Evolutionary conservation across 2,888 invertebrate species (phyloP).

Genomic region (Podotricha telesiphe): DNA sequence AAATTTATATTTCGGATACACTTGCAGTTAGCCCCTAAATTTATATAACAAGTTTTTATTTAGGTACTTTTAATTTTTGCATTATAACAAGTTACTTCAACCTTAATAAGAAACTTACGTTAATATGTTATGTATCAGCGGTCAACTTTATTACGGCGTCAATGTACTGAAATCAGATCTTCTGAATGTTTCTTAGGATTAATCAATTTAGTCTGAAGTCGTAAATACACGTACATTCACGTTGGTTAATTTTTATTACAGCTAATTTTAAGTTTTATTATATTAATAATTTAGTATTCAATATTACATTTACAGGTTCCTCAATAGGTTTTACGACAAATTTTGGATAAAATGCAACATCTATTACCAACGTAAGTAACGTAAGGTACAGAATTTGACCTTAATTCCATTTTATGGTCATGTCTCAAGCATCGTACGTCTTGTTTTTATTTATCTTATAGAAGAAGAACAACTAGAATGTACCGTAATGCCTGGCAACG

Average conservation of each 20-base stretch:
- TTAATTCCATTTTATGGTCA: constrained; percentile 28
- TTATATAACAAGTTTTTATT: no score
- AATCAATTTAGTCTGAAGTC: constrained; percentile 62
- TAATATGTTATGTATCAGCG: constrained; percentile 78
- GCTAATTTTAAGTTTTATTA: constrained; percentile 21
- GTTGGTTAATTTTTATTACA: constrained; percentile 8
- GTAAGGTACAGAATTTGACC: constrained; percentile 27
- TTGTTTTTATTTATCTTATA: constrained; percentile 24
- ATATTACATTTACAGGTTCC: background rate
- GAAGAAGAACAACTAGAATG: constrained; percentile 35
- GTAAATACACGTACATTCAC: constrained; percentile 42
- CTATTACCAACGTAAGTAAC: constrained; percentile 2
- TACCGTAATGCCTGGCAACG: constrained; percentile 40
- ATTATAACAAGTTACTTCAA: background rate
- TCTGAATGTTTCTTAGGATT: constrained; percentile 53
- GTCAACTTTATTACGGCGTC: constrained; percentile 75
- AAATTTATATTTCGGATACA: background rate
- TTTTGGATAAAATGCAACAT: constrained; percentile 6
- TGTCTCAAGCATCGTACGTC: constrained; percentile 23
- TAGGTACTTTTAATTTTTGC: background rate
- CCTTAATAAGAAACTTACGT: constrained; percentile 70
- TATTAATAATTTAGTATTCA: constrained; percentile 9
- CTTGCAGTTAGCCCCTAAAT: background rate
- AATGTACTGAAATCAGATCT: constrained; percentile 66
- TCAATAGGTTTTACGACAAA: background rate